Evolutionary conservation across 2,888 invertebrate genomes (phyloP), one percentile per base, ranked within the genome.

Genomic region (Orthosia gracilis): DNA sequence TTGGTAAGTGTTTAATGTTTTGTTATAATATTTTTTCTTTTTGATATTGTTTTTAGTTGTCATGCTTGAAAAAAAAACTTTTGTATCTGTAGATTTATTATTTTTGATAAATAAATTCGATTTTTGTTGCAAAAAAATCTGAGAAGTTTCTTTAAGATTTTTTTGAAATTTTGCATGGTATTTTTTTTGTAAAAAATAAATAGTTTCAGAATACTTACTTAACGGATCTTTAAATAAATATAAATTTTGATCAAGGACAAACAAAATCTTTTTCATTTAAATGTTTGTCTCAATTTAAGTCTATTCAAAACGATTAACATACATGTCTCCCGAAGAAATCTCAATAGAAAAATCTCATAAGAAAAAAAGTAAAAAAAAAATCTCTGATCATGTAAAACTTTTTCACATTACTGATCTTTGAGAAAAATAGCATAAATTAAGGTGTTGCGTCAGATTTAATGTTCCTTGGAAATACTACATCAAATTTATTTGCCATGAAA

Each of bases 401-500:
- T 52, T 69, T 76, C 2, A 54, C 3, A 49, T 15, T 7, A 50
- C 13, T 47, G 40, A 17, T 0, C 18, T 47, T 15, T 50, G 4
- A 47, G 17, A 45, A 47, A 64, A 47, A 69, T 49, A 31, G 7
- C 45, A 58, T 76, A 68, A 66, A 70, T 73, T 52, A 59, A 23
- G 18, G 17, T 63, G 18, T 49, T 45, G 50, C 31, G 40, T 18
- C 31, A 65, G 23, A 49, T 26, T 15, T 47, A 66, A 84, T 52
- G 52, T 40, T 64, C 13, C 40, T 47, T 73, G 54, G 62, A 73
- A 70, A 76, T 61, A 57, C 40, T 83, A 80, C 57, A 85, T 85
- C 76, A 77, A 69, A 68, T 83, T 82, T 83, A 85, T 84, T 81
- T 71, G 58, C 72, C 49, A 71, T 74, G 52, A 59, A 55, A 49